Conservation (phyloP, 2,113 vertebrate genomes). For the Chlamydotis undulata region DNA sequence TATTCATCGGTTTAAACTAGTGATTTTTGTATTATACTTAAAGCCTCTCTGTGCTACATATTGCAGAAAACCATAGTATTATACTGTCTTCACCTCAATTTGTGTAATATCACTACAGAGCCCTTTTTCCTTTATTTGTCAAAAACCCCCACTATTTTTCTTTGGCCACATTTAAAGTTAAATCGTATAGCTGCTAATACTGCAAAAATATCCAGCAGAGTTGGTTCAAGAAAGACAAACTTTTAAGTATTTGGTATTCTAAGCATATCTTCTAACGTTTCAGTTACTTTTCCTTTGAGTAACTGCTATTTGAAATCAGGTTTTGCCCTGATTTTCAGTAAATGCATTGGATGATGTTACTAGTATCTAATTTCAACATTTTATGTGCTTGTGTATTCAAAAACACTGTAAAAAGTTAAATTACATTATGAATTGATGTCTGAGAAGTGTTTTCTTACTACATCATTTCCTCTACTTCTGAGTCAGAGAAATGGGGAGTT, state of each 20-base stretch:
- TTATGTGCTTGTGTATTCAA: background rate
- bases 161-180: background rate
- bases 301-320: slow-evolving; percentile 34
- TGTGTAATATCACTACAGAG: background rate
- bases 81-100: background rate
- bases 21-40: background rate
- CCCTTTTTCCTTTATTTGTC: background rate
- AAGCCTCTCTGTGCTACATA: background rate
- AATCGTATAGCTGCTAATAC: background rate
- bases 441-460: background rate
- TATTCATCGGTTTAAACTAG: background rate
- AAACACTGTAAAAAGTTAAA: background rate
- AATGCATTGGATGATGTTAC: slow-evolving; percentile 34
- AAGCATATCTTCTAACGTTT: background rate
- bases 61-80: background rate
- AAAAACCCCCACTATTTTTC: background rate
- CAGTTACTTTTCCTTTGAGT: background rate
- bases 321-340: slow-evolving; percentile 55
- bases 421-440: background rate
- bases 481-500: background rate
- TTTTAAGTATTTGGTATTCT: background rate
- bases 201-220: background rate
- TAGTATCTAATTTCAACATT: slow-evolving; percentile 25
- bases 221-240: background rate
- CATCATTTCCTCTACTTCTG: background rate